phyloP scores from a whole-genome alignment of 2,888 invertebrate genomes.

The Dusona sp. region DNA sequence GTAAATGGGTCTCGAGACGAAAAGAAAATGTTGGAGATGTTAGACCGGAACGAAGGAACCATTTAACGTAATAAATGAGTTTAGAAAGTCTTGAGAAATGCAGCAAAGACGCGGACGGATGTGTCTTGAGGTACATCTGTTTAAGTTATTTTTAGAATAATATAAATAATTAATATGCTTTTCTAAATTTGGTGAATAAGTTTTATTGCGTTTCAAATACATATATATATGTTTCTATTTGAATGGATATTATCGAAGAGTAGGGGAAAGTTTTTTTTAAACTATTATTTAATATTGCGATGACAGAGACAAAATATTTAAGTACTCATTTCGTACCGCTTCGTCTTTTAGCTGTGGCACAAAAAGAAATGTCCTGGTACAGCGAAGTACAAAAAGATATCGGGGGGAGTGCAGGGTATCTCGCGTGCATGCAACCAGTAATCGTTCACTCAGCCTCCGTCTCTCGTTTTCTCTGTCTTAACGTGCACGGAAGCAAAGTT shows the following conservation, averaged over 20 bases:
- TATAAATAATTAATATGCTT: background rate
- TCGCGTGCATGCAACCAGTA: constrained; percentile 56
- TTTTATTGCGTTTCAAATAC: background rate
- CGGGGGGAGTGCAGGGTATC: constrained; percentile 38
- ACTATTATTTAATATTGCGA: background rate
- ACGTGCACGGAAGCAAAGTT: constrained; percentile 43
- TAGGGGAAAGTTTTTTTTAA: background rate
- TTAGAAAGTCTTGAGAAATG: constrained; percentile 31
- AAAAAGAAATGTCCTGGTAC: background rate
- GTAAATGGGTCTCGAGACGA: constrained; percentile 13
- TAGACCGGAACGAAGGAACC: background rate
- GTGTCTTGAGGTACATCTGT: background rate
- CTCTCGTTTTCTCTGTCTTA: background rate
- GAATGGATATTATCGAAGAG: background rate
- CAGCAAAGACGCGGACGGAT: constrained; percentile 10
- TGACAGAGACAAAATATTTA: background rate
- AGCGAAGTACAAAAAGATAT: constrained; percentile 20
- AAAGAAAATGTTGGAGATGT: constrained; percentile 16
- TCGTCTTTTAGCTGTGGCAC: background rate
- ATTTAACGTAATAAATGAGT: constrained; percentile 56
- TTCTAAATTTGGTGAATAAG: background rate
- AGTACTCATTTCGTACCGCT: background rate
- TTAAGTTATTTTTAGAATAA: background rate
- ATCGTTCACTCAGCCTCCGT: constrained; percentile 22
- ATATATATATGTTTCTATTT: too few species aligned